Conservation (phyloP, 2,888 invertebrate species). For the Norana najaformis region DNA sequence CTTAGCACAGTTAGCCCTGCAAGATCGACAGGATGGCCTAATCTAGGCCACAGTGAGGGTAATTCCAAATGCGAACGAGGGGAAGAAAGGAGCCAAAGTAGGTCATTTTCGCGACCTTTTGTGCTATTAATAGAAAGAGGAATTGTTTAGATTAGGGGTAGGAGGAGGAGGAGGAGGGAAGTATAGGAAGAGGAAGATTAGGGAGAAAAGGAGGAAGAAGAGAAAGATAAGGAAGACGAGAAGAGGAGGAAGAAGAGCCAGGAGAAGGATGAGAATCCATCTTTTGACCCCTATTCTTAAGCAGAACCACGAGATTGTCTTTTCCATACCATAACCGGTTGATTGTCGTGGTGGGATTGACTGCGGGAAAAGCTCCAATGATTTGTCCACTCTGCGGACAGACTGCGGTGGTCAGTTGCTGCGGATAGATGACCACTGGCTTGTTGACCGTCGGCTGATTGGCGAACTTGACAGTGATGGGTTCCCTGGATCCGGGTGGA, state of each 20-base stretch:
- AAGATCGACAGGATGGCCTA: no score
- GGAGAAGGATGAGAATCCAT: no score
- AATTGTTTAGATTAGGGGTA: not conserved
- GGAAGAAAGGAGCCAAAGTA: no score
- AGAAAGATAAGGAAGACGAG: not conserved
- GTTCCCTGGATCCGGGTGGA: constrained; percentile 10
- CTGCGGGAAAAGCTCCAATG: not conserved
- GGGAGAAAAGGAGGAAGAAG: not conserved
- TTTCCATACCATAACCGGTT: not conserved
- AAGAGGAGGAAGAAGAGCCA: no score
- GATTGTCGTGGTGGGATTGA: not conserved
- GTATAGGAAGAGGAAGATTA: no score
- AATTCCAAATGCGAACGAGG: no score
- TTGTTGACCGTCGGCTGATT: constrained; percentile 28
- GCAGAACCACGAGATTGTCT: no score
- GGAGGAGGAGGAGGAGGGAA: not conserved
- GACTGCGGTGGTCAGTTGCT: not conserved
- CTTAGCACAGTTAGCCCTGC: no score
- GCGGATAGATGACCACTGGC: not conserved
- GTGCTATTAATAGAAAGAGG: no score
- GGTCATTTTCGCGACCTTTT: no score
- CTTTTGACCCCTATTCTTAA: no score
- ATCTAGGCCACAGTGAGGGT: no score
- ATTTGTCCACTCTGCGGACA: not conserved
- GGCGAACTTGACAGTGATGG: constrained; percentile 37